Base-by-base conservation (phyloP, 2,113 vertebrate species). In the Syngnathus typhle region DNA sequence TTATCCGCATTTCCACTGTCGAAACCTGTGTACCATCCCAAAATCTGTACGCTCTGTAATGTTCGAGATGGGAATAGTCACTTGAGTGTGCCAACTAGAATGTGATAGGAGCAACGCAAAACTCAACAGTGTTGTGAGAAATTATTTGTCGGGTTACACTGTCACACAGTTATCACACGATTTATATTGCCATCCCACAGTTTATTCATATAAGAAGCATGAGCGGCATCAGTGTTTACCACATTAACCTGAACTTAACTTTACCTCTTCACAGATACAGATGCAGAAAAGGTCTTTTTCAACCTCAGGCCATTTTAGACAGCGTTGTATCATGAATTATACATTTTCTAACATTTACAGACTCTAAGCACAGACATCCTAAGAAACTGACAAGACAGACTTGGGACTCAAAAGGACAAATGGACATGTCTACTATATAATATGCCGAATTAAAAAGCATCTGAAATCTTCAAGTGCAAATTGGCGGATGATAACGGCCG, bases 261-360 rank as follows among this genome's bases (percentile, higher is more conserved):
- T 61, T 43, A 12, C 60, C 19, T 11, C 37, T 10, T 37, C n/a
- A 19, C n/a, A 52, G 52, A 60, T 60, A 66, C 73, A 81, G 82
- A 79, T 77, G 77, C 80, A 80, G 69, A 85, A 87, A 58, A 85
- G 81, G 78, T 87, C 79, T 88, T 77, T 71, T 74, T 82, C 79
- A 70, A 84, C 82, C 85, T 71, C 23, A 75, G 83, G 85, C 76
- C 81, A 84, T 65, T 75, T 67, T 23, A 77, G 73, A 76, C 64
- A 4, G 49, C 6, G 69, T 68, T 62, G 75, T 60, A 56, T 19
- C 37, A 75, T 88, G 87, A 89, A 89, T 88, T 84, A 88, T 79
- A 63, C 72, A 82, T 82, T 79, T 80, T 23, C 23, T 84, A 83
- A 83, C 84, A 87, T 88, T 87, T 87, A 75, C 67, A 72, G 41